Evolutionary conservation across 1,140 invertebrate species (phyloP), one percentile per base, ranked within the genome.

Genomic region (Pseudomyrmex flavicornis): DNA sequence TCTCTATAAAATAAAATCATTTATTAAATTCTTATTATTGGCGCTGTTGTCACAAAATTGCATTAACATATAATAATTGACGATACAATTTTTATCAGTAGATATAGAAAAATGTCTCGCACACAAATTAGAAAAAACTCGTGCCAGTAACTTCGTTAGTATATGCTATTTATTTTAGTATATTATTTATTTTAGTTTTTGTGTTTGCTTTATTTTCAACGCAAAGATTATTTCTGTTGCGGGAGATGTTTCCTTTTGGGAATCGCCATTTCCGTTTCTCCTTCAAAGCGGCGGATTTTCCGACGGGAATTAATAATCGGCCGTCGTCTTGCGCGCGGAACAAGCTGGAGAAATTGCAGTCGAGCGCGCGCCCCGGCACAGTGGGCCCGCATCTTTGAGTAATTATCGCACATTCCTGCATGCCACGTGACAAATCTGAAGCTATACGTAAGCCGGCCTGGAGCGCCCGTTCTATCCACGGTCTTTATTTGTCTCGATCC

Each of bases 351-450:
- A 69, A 59, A 79, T 80, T 44, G 54, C 65, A n/a, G 35, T 59
- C 54, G 65, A 46, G 52, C 52, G 52, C 15, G 44, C 15, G 22
- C 26, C 9, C 35, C 9, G 0, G 10, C 7, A 63, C 48, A 79
- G 70, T 69, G 77, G 72, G 61, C 86, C 87, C 87, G 82, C 82
- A 88, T 87, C 58, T 68, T 56, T 59, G 65, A 61, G 44, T 52
- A 80, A 88, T 88, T 87, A 86, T 70, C 68, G 76, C 58, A 56
- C 66, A 84, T 88, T 86, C 85, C 82, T 74, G 76, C 85, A 20
- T 46, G 84, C 70, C 86, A 82, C 66, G 69, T 80, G 74, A 73
- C 85, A 82, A 80, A 80, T 80, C 65, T 80, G 10, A 70, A 15
- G 66, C 66, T 35, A 80, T 72, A 72, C 76, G 76, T 80, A 80